Evolutionary conservation across 2,113 vertebrate species (phyloP).

Genomic region (Oenanthe oenanthe): DNA sequence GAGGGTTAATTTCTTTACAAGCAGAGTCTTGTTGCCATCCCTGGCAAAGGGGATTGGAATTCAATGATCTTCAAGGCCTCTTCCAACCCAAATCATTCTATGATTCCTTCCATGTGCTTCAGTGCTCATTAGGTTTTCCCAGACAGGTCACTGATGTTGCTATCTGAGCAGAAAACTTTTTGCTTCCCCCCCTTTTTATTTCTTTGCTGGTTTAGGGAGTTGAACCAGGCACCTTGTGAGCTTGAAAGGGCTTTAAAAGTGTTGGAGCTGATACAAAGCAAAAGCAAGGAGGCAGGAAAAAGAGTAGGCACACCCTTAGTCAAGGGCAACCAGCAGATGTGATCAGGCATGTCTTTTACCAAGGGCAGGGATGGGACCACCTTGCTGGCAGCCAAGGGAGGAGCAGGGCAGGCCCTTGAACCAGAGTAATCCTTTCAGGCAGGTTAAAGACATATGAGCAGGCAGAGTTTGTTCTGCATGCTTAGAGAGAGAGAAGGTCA

Average conservation of each 20-base stretch:
- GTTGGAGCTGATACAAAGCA: not conserved
- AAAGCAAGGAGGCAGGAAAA: not conserved
- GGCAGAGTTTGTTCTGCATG: not conserved
- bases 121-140: not conserved
- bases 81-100: not conserved
- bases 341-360: not conserved
- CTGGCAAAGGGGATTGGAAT: not conserved
- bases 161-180: not conserved
- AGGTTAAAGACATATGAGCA: not conserved
- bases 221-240: not conserved
- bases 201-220: not conserved
- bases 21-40: not conserved
- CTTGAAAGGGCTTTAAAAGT: not conserved
- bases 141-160: not conserved
- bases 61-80: not conserved
- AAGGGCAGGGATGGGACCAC: not conserved
- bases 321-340: not conserved
- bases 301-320: not conserved
- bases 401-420: not conserved
- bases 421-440: not conserved
- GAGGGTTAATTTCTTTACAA: not conserved
- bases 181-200: not conserved
- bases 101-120: not conserved
- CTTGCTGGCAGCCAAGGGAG: not conserved
- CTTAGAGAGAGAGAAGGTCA: not conserved